Percentiles rank a stretch among this genome's conserved stretches.
These are phyloP conservation scores for Eulemur macaco DNA, from an alignment of 2,113 vertebrate genomes.

Conservation along the genomic window DNA sequence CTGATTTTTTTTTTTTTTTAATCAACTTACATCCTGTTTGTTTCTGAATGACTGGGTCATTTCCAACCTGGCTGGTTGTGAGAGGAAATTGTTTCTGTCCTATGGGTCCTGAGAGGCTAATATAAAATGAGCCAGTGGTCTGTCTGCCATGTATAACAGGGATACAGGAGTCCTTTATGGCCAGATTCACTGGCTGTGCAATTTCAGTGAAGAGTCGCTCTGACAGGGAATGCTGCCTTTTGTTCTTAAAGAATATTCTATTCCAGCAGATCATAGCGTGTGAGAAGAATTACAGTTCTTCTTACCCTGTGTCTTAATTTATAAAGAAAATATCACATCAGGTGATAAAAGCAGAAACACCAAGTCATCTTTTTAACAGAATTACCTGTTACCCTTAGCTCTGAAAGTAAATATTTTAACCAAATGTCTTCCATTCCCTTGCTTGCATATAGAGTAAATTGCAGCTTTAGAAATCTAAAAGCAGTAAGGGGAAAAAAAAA, in stretches of 20 bases:
- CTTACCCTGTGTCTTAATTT: not conserved
- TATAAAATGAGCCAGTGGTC: constrained; percentile 37
- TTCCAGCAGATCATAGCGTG: not conserved
- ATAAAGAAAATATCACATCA: not conserved
- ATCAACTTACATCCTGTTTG: constrained; percentile 72
- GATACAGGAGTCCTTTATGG: constrained; percentile 58
- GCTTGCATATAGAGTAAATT: not conserved
- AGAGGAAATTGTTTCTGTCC: constrained; percentile 72
- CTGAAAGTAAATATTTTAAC: constrained; percentile 12
- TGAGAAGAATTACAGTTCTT: constrained; percentile 1
- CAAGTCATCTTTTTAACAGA: not conserved
- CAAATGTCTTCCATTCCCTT: not conserved
- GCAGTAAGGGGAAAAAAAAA: not conserved
- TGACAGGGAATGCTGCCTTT: not conserved
- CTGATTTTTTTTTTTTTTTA: not conserved
- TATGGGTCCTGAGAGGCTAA: constrained; percentile 52
- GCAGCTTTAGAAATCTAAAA: constrained; percentile 18
- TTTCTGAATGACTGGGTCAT: constrained; percentile 73
- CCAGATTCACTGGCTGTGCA: not conserved
- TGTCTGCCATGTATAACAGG: not conserved
- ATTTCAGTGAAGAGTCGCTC: not conserved
- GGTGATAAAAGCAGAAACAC: not conserved
- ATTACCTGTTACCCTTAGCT: not conserved
- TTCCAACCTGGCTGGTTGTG: constrained; percentile 71
- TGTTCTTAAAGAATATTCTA: not conserved